Base-by-base conservation (phyloP, 2,888 invertebrate genomes). In the Malacosoma neustria region DNA sequence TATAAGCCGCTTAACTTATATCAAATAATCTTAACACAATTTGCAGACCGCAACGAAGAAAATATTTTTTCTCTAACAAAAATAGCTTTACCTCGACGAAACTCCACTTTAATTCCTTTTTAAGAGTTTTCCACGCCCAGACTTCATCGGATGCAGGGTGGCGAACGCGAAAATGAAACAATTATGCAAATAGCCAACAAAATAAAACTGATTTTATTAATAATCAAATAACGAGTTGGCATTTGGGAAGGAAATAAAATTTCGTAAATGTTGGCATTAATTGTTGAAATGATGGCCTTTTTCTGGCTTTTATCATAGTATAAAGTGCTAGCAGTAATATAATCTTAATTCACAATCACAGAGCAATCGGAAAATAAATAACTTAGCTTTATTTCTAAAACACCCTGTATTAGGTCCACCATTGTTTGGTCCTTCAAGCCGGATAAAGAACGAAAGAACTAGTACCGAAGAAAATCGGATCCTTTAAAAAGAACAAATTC, bases 181-280 rank as follows among this genome's bases (percentile, higher is more conserved):
- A 75, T 80, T 80, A 80, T 80, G 79, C 72, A 80, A 81, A 82
- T 80, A 57, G 57, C 59, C 66, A 72, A 73, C 77, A 75, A 81
- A 81, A 81, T 82, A 81, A 79, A 80, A 81, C 72, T 77, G 75
- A 74, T 80, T 81, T 76, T 76, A 79, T 76, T 80, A 80, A 74
- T 81, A 80, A 80, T 77, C 75, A 77, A 82, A 84, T 81, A 72
- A 74, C 68, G 69, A 77, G 71, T 74, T 71, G 69, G 72, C 68
- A 71, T 72, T 74, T 59, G 67, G 63, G 62, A 72, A 72, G 73
- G 72, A 76, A 81, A 80, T 82, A 77, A 76, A 79, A 80, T 79
- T 72, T 79, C 61, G 65, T 69, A 75, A 82, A 82, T 77, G 69
- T 66, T 60, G 65, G 69, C 77, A 77, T 81, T 82, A 82, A 80